Base-by-base conservation (phyloP, 2,888 invertebrate genomes). In the Sycophila texana region DNA sequence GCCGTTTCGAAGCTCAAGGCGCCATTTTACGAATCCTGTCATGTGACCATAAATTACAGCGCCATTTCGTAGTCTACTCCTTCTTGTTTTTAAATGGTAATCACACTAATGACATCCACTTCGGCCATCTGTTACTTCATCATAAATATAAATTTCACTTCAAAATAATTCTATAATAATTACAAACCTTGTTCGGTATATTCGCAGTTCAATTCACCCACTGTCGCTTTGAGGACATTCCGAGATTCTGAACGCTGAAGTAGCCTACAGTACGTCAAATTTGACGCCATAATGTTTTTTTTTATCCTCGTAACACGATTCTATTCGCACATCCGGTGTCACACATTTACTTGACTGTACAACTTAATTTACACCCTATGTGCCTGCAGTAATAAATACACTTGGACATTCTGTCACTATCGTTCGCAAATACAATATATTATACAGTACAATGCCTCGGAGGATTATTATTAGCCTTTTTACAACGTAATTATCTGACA, bases 121-220 rank as follows among this genome's bases (percentile, higher is more conserved):
- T 12, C 22, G 3, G 55, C 26, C 53, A 51, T 1, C 55, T 26
- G 16, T 53, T 73, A 65, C 47, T 58, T 73, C 51, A 18, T 78
- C 70, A 79, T 75, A 79, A 79, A 75, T 79, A 79, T 75, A 79
- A 72, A 75, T 39, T 75, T 79, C 66, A 67, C 72, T 61, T 75
- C 71, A 79, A 75, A 79, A 79, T 75, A 79, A 75, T 47, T 79
- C 75, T 79, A 75, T 72, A 71, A 75, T 72, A 71, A 72, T 75
- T 79, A 79, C 71, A 79, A 22, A 47, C 67, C 26, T 66, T 20
- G 26, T 39, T 12, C 2, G 66, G 65, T 66, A 65, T 53, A 7
- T 75, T 71, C 20, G 66, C 26, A 20, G 18, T 57, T 7, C 53
- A 49, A 20, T 57, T 3, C 16, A 66, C 30, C 14, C 49, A 30